Evolutionary conservation across 1,140 invertebrate genomes (phyloP), one percentile per base, ranked within the genome.

Genomic region (Coenobita brevimanus): DNA sequence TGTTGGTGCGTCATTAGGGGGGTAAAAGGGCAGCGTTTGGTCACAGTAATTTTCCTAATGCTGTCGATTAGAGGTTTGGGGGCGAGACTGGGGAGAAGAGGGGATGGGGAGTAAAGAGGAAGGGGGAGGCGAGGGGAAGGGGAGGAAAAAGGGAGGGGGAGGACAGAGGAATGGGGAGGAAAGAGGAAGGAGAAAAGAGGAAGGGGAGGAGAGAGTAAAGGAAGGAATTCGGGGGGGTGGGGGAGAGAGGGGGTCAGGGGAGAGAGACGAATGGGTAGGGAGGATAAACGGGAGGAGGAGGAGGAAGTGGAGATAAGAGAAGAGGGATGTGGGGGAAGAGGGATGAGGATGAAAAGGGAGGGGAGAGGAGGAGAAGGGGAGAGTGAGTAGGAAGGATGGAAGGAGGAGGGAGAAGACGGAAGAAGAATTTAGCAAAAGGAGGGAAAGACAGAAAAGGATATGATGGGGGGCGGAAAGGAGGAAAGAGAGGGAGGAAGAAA

Each of bases 41-140:
- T 15, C n/a, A 43, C 17, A 76, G 38, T 76, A 76, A 62, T 80
- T 64, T 54, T 64, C 57, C 30, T 62, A 62, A 80, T 36, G 78
- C 30, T 15, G 50, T 17, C 73, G 73, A 76, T 76, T 76, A 46
- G 38, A 76, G 73, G 41, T 43, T 1, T 41, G 73, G 1, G 13
- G 21, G 15, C n/a, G n/a, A 17, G 21, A 76, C 21, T 21, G 33
- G 46, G 36, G 33, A 21, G 57, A 46, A 54, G 15, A 33, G 46
- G 33, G 21, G 15, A 33, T 33, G 78, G 33, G 6, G 17, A 17
- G 24, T 17, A 6, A 43, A 24, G 73, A 27, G 50, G 43, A 46
- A 17, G 24, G 46, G 10, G 67, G 79, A 43, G 57, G 24, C 1
- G 13, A 33, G 13, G 50, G 13, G 76, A 62, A 36, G 24, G 4